Evolutionary conservation across 1,140 invertebrate species (phyloP).

Genomic region (Chelonus insularis): DNA sequence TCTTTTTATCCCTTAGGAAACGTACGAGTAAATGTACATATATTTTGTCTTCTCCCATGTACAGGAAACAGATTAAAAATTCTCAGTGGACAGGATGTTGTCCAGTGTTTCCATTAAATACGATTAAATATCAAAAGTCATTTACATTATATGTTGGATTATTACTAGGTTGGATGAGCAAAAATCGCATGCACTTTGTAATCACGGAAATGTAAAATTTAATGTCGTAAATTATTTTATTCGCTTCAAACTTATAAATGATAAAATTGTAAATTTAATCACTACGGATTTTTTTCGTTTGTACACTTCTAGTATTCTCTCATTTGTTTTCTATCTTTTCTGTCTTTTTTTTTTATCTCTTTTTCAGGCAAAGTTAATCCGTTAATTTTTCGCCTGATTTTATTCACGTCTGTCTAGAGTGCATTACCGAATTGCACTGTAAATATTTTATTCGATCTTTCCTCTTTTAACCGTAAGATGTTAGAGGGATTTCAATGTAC

Average conservation of each 20-base stretch:
- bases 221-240: conserved; percentile 19
- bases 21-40: background rate
- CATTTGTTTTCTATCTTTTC: too few species aligned
- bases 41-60: conserved; percentile 33
- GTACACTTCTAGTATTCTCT: background rate
- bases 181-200: background rate
- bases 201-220: too few species aligned
- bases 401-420: background rate
- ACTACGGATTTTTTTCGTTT: too few species aligned
- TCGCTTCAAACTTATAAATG: background rate
- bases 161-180: background rate
- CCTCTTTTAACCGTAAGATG: background rate
- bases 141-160: background rate
- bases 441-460: conserved; percentile 4
- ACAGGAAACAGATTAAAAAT: conserved; percentile 55
- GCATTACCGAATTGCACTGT: conserved; percentile 1
- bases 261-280: too few species aligned
- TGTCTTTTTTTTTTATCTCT: too few species aligned
- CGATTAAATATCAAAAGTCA: conserved; percentile 58
- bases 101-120: conserved; percentile 46
- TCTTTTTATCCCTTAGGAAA: background rate
- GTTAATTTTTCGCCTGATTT: background rate
- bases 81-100: conserved; percentile 14
- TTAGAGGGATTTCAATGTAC: background rate
- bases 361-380: background rate